phyloP scores from a whole-genome alignment of 2,113 vertebrate genomes.

The Tragelaphus imberbis region DNA sequence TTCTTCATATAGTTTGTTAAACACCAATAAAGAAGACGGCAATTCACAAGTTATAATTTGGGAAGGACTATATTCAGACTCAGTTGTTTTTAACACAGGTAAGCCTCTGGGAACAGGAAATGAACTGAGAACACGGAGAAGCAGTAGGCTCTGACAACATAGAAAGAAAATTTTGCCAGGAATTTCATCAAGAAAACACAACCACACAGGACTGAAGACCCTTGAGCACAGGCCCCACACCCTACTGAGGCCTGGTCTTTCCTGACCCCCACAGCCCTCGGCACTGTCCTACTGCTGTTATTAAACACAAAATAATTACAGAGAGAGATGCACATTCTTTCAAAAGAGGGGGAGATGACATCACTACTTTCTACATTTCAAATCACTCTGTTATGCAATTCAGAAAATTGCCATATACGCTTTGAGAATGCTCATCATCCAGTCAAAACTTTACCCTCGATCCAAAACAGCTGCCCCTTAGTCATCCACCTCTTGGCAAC shows the following conservation, averaged over 20 bases:
- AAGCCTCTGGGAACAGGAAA: background rate
- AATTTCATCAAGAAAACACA: background rate
- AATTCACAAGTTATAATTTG: background rate
- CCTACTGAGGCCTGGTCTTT: background rate
- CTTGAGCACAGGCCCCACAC: background rate
- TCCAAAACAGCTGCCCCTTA: conserved; percentile 3
- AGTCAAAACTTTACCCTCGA: conserved; percentile 42
- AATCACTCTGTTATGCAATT: conserved; percentile 37
- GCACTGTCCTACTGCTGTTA: background rate
- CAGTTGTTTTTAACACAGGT: background rate
- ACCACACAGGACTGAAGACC: background rate
- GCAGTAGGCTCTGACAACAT: background rate
- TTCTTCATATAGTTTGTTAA: background rate
- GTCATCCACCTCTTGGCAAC: background rate
- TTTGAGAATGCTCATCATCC: conserved; percentile 27
- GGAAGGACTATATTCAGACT: background rate
- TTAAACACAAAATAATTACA: conserved; percentile 53
- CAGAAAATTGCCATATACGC: conserved; percentile 47
- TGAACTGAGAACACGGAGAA: background rate
- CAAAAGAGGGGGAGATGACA: conserved; percentile 32
- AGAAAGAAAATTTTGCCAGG: background rate
- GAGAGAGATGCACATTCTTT: background rate
- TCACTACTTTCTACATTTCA: conserved; percentile 46
- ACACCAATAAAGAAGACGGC: background rate
- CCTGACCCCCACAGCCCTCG: background rate